These are phyloP conservation scores for Muraenolepis orangiensis DNA, from an alignment of 2,797 vertebrate species.

Conservation along the genomic window DNA sequence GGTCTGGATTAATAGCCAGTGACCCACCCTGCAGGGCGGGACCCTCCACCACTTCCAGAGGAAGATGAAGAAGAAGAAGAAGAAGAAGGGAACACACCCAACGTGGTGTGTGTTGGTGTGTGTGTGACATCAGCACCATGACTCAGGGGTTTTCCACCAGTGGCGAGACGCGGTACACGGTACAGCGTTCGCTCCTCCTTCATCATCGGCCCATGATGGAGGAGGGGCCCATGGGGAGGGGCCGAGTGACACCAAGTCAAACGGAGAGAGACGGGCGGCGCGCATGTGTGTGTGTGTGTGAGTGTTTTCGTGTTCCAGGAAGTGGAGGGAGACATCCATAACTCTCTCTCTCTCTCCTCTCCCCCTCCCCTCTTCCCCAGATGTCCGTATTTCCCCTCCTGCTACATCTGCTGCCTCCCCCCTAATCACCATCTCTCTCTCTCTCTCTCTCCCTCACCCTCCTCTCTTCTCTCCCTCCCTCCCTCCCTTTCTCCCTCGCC, in stretches of 20 bases:
- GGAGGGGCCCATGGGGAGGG: too few relatives aligned
- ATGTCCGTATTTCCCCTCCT: slow-evolving; percentile 43
- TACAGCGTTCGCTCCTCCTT: too few relatives aligned
- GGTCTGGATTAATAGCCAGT: too few relatives aligned
- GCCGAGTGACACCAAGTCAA: background rate
- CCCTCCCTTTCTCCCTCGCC: too few relatives aligned
- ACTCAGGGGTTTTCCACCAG: slow-evolving; percentile 58
- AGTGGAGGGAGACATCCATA: slow-evolving; percentile 45
- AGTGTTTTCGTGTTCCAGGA: slow-evolving; percentile 24
- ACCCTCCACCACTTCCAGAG: too few relatives aligned
- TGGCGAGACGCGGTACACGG: slow-evolving; percentile 38
- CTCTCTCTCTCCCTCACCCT: too few relatives aligned
- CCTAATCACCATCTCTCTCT: slow-evolving; percentile 43
- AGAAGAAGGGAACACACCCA: too few relatives aligned
- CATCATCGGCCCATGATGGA: too few relatives aligned
- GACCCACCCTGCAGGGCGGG: too few relatives aligned
- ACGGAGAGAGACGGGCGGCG: slow-evolving; percentile 13
- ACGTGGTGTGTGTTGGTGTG: slow-evolving; percentile 1
- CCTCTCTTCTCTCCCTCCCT: too few relatives aligned
- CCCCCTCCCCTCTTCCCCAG: slow-evolving; percentile 42
- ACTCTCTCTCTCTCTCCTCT: too few relatives aligned
- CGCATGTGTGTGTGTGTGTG: slow-evolving; percentile 10
- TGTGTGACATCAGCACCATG: slow-evolving; percentile 35
- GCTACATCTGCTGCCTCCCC: slow-evolving; percentile 50
- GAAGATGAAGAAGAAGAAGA: too few relatives aligned